phyloP scores from a whole-genome alignment of 2,113 vertebrate species.

The Arizona elegans region DNA sequence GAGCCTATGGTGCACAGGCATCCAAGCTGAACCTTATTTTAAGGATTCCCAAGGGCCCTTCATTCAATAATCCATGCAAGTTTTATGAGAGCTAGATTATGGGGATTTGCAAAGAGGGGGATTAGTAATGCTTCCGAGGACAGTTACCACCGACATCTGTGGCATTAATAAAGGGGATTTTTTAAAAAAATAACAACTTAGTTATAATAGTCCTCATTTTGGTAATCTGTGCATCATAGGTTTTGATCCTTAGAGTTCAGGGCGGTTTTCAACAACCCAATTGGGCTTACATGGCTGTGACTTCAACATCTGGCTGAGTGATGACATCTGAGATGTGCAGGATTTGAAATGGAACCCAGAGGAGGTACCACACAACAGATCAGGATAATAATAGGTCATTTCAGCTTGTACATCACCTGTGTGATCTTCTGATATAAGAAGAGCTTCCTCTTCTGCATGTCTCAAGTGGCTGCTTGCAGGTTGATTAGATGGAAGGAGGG shows the following conservation, averaged over 20 bases:
- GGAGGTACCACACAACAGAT: constrained; percentile 41
- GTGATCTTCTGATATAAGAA: constrained; percentile 47
- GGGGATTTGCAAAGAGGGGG: constrained; percentile 70
- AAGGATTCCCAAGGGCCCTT: constrained; percentile 72
- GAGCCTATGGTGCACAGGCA: constrained; percentile 50
- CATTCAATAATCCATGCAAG: constrained; percentile 75
- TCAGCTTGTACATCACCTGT: constrained; percentile 53
- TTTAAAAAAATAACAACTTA: constrained; percentile 46
- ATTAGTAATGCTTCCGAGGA: constrained; percentile 75
- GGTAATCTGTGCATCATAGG: constrained; percentile 56
- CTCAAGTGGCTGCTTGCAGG: constrained; percentile 58
- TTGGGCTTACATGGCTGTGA: constrained; percentile 50
- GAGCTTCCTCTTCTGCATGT: constrained; percentile 60
- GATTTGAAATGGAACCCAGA: constrained; percentile 47
- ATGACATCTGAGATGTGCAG: constrained; percentile 57
- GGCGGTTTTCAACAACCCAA: constrained; percentile 50
- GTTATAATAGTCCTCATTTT: constrained; percentile 62
- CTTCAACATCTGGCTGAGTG: constrained; percentile 68
- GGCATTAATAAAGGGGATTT: constrained; percentile 62
- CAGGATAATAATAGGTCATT: constrained; percentile 44
- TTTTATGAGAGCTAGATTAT: constrained; percentile 76
- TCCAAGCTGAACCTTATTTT: constrained; percentile 64
- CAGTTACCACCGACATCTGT: constrained; percentile 68
- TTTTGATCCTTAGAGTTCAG: constrained; percentile 54
- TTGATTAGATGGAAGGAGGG: constrained; percentile 39